Conservation (phyloP, 2,113 vertebrate genomes). For the Nesospiza acunhae region DNA sequence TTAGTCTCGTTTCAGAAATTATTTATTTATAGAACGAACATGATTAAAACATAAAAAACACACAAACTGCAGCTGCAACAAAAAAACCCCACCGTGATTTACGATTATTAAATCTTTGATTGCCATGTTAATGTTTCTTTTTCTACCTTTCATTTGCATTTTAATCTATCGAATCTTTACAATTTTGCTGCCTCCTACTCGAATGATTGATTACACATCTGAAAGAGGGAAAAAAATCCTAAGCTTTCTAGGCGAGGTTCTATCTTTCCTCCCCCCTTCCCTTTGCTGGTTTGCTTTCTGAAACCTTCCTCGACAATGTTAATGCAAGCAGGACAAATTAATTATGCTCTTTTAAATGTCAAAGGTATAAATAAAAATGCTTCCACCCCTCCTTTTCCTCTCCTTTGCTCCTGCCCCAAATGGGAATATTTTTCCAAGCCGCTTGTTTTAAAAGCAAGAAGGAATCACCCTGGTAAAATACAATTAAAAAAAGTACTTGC, state of each 20-base stretch:
- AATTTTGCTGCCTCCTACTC: conserved; percentile 81
- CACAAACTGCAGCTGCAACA: conserved; percentile 78
- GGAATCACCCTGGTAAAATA: conserved; percentile 56
- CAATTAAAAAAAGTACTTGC: conserved; percentile 35
- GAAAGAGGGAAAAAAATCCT: conserved; percentile 62
- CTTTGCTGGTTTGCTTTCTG: conserved; percentile 64
- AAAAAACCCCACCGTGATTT: conserved; percentile 74
- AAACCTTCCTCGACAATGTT: conserved; percentile 75
- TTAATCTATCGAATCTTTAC: conserved; percentile 85
- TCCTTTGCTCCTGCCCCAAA: conserved; percentile 55
- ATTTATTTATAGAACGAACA: conserved; percentile 81
- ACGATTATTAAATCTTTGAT: conserved; percentile 85
- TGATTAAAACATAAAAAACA: conserved; percentile 78
- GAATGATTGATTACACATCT: conserved; percentile 81
- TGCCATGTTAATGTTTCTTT: conserved; percentile 82
- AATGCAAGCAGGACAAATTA: conserved; percentile 77
- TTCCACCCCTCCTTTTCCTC: background rate
- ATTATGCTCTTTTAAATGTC: conserved; percentile 81
- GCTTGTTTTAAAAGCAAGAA: conserved; percentile 63
- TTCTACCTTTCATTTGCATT: conserved; percentile 84
- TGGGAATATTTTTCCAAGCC: conserved; percentile 71
- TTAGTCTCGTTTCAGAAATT: conserved; percentile 79
- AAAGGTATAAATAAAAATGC: conserved; percentile 78
- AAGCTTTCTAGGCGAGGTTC: conserved; percentile 56
- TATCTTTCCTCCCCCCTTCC: background rate